phyloP scores from a whole-genome alignment of 2,113 vertebrate species.

The Sphyrna mokarran region DNA sequence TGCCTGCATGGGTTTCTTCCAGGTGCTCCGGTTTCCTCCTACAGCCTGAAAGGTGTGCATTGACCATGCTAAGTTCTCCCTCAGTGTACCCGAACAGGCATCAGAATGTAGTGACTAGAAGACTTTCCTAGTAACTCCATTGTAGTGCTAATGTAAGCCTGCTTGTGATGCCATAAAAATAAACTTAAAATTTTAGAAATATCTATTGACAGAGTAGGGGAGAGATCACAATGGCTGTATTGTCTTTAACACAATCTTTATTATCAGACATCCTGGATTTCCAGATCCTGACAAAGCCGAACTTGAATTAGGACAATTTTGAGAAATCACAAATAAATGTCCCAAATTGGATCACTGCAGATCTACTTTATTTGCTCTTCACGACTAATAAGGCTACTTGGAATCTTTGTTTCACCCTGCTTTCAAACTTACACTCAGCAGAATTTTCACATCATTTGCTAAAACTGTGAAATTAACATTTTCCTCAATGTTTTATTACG shows the following conservation, averaged over 20 bases:
- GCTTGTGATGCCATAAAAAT: too few relatives aligned
- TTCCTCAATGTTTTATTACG: neutral
- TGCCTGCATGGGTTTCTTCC: too few relatives aligned
- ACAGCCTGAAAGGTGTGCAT: too few relatives aligned
- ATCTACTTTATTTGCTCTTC: neutral
- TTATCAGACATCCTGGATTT: neutral
- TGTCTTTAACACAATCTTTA: neutral
- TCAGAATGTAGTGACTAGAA: too few relatives aligned
- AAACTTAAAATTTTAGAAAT: too few relatives aligned
- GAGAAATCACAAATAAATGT: neutral
- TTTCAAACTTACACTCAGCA: neutral
- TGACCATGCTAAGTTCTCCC: too few relatives aligned
- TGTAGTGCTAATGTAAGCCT: too few relatives aligned
- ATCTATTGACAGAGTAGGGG: neutral
- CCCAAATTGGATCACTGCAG: neutral
- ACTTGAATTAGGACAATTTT: neutral
- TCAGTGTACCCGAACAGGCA: too few relatives aligned
- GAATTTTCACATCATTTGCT: neutral
- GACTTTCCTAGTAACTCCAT: too few relatives aligned
- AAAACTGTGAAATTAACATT: neutral
- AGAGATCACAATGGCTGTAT: neutral
- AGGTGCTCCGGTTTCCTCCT: too few relatives aligned
- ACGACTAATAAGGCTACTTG: neutral
- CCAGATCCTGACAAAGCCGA: neutral
- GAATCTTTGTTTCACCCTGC: neutral